A percentile compares a stretch with the other conserved stretches of the same genome.
Conservation (phyloP, 2,888 invertebrate genomes). For the Platycheirus rosarum region DNA sequence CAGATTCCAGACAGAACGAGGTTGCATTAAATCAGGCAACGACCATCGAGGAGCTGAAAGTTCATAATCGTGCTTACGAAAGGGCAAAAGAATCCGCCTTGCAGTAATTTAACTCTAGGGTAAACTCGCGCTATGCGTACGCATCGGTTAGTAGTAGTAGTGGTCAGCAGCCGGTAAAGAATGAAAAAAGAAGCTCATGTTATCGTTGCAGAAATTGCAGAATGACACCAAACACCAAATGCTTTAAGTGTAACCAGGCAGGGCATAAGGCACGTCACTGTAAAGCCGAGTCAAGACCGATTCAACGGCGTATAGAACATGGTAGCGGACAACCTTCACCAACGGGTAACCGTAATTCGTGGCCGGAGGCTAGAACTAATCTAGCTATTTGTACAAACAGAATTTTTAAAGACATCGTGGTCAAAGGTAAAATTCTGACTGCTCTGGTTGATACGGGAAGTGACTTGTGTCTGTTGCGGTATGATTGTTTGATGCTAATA, state of each 20-base stretch:
- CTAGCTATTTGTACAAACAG: not conserved
- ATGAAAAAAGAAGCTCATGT: not conserved
- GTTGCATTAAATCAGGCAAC: not conserved
- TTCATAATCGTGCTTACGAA: not conserved
- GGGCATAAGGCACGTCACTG: constrained; percentile 34
- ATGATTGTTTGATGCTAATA: not conserved
- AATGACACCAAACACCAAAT: not conserved
- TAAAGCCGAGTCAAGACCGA: not conserved
- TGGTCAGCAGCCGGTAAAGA: no score
- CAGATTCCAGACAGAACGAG: not conserved
- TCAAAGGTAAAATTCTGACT: no score
- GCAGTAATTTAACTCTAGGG: not conserved
- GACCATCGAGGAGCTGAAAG: not conserved
- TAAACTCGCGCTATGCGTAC: not conserved
- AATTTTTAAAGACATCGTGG: no score
- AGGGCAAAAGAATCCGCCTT: not conserved
- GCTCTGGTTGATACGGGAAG: no score
- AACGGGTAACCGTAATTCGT: not conserved
- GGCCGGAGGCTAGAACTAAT: no score
- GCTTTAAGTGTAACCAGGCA: constrained; percentile 16
- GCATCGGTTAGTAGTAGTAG: no score
- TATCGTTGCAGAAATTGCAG: not conserved
- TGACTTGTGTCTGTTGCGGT: constrained; percentile 8
- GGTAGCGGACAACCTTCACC: constrained; percentile 5
- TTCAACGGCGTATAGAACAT: not conserved